phyloP scores from a whole-genome alignment of 1,140 invertebrate genomes.

The Tetramorium alpestre region DNA sequence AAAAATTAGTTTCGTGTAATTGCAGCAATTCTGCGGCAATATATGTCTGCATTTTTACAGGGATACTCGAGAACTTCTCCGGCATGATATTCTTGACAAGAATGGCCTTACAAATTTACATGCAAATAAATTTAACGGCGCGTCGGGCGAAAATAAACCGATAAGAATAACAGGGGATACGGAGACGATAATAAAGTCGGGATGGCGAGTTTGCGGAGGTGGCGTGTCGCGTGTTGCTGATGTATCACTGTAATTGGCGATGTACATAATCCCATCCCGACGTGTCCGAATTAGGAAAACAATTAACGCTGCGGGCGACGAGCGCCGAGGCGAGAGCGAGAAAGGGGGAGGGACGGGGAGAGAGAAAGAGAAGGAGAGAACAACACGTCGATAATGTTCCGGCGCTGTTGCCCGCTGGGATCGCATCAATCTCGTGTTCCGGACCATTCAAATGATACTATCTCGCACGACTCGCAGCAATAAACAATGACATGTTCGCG shows the following conservation, averaged over 20 bases:
- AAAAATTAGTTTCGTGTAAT: constrained; percentile 32
- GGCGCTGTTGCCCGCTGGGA: constrained; percentile 59
- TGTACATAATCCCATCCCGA: constrained; percentile 62
- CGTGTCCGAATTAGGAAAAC: constrained; percentile 69
- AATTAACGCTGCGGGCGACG: constrained; percentile 64
- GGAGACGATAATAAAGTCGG: constrained; percentile 27
- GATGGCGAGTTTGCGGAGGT: constrained; percentile 21
- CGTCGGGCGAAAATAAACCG: constrained; percentile 27
- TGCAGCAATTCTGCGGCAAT: background rate
- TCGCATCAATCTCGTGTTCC: constrained; percentile 65
- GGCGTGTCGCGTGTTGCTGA: constrained; percentile 59
- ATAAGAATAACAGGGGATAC: constrained; percentile 4
- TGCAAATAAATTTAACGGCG: constrained; percentile 41
- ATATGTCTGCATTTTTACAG: background rate
- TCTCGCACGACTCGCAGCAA: constrained; percentile 63
- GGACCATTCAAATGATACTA: constrained; percentile 71
- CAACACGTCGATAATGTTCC: constrained; percentile 47
- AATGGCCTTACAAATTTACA: constrained; percentile 38
- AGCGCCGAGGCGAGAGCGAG: background rate
- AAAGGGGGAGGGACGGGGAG: background rate
- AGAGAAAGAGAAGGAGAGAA: background rate
- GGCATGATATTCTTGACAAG: constrained; percentile 4
- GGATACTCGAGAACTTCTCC: background rate
- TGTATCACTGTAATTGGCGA: constrained; percentile 67
- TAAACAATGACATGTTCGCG: constrained; percentile 68